Base-by-base conservation (phyloP, 1,140 invertebrate genomes). In the Dinothrombium tinctorium region DNA sequence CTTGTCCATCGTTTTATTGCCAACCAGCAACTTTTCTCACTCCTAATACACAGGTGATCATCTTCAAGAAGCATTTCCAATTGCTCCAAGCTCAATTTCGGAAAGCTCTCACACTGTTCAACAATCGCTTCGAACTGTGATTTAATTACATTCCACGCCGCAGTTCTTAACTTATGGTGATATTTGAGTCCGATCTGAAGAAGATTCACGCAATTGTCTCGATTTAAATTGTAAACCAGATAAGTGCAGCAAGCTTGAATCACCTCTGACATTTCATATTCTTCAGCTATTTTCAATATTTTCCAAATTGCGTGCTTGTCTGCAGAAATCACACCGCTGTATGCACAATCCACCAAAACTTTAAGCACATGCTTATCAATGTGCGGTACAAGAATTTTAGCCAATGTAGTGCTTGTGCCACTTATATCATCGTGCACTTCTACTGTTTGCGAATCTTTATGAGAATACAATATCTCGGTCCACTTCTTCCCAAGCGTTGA, bases 191-290 rank as follows among this genome's bases (percentile, higher is more conserved):
- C 41, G 8, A 42, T 12, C 19, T 42, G 20, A 7, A 42, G 15
- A 1, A 35, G 22, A 14, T 35, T 7, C 9, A 42, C 20, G 25
- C 41, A 42, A 42, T 42, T 42, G 11, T 42, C 41, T 12, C n/a
- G 19, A 42, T 22, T 35, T 14, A 42, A 12, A 2, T 25, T 14
- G 11, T 22, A 7, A 25, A 25, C 14, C 2, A 42, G 14, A 36
- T 14, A 42, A 33, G 15, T 35, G 17, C 29, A 33, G 25, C 41
- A 33, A 3, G 32, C 22, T 2, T 6, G 8, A 12, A 42, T 35
- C 12, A 42, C 19, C 15, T 25, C 15, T 22, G 15, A 23, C 32
- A 42, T 33, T 23, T 36, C 11, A 35, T 21, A 42, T 3, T 33
- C 11, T 23, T 35, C 32, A 11, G 41, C 41, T 8, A 33, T 22